phyloP scores from a whole-genome alignment of 2,797 vertebrate genomes.

The Coreius guichenoti region DNA sequence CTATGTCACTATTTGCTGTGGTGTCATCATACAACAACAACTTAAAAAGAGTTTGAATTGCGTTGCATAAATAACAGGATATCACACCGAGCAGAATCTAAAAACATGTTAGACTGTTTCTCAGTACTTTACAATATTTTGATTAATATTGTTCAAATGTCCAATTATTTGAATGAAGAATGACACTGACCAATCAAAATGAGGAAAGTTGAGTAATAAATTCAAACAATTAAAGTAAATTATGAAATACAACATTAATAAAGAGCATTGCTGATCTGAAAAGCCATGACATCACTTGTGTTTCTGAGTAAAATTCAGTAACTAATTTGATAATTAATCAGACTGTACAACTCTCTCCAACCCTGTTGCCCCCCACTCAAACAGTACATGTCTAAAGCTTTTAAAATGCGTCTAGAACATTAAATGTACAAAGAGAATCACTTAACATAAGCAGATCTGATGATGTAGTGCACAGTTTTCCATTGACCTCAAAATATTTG shows the following conservation, averaged over 20 bases:
- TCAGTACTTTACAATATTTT: neutral
- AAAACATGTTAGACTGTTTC: neutral
- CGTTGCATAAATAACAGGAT: neutral
- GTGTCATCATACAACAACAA: neutral
- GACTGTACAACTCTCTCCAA: neutral
- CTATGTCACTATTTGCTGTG: neutral
- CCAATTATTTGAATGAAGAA: neutral
- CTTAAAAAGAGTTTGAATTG: neutral
- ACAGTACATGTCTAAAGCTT: neutral
- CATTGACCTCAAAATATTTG: slow-evolving; percentile 45
- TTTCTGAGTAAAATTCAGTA: neutral
- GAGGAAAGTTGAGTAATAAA: neutral
- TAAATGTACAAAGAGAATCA: slow-evolving; percentile 56
- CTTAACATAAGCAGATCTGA: slow-evolving; percentile 60
- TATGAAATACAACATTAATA: neutral
- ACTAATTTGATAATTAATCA: neutral
- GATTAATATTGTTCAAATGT: neutral
- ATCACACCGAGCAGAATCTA: neutral
- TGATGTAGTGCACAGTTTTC: slow-evolving; percentile 51
- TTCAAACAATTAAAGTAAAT: neutral
- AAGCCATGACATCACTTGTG: neutral
- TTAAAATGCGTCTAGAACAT: neutral
- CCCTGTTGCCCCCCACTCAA: neutral
- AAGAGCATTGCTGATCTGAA: neutral
- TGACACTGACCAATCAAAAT: neutral